Evolutionary conservation across 1,140 invertebrate genomes (phyloP), one percentile per base, ranked within the genome.

Genomic region (Drosophila littoralis): DNA sequence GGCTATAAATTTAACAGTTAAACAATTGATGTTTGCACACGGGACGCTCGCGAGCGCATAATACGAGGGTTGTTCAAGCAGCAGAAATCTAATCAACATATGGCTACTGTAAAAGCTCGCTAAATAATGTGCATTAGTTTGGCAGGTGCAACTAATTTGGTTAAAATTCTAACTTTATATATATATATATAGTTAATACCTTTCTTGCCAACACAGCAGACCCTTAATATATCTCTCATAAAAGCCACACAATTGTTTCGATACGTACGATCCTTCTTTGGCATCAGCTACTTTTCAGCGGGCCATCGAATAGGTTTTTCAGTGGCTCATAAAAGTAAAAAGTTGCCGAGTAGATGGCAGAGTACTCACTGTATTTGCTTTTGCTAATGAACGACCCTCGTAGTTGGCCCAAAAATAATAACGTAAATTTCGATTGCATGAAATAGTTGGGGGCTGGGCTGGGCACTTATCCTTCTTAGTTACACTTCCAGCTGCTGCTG

Each of bases 401-500:
- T 36, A 45, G 50, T 38, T 63, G 63, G 58, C 59, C 51, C 55
- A 60, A 82, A 85, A 88, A 83, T 86, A 88, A 86, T 88, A 86
- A 88, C 55, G 48, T 83, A 79, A 83, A 89, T 85, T 84, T 88
- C 76, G 54, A 81, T 65, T 48, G 77, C 46, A 59, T 55, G 43
- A 60, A 55, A 69, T 55, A 60, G 77, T 48, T 43, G 43, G 40
- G 40, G 35, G 46, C 46, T 28, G 32, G 38, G 70, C 57, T 55
- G 55, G 17, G 69, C 84, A 83, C 79, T 89, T 89, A 88, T 88
- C 83, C 84, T 89, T 88, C 83, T 88, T 88, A 88, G 76, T 88
- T 89, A 88, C 83, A 88, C 83, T 72, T 77, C 32, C 65, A 83
- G 80, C 72, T 82, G 66, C 59, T 68, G 69, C 13, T 52, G 22